Evolutionary conservation across 2,113 vertebrate species (phyloP).

Genomic region (Eclectus roratus): DNA sequence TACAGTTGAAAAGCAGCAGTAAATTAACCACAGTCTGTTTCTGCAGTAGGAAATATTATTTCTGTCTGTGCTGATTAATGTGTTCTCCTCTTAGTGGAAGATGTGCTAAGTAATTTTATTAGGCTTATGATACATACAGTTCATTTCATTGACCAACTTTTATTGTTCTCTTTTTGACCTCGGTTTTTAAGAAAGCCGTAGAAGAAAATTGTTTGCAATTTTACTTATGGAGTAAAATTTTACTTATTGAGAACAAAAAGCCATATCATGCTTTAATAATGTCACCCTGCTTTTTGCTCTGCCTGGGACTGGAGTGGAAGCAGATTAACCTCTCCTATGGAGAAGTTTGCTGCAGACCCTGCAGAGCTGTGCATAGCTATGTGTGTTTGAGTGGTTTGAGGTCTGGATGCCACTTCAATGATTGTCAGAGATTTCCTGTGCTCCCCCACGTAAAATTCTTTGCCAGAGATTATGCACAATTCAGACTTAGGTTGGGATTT

Average conservation of each 20-base stretch:
- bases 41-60: neutral
- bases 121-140: neutral
- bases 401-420: neutral
- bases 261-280: neutral
- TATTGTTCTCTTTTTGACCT: neutral
- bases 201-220: neutral
- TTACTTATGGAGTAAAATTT: neutral
- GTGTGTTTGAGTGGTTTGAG: accelerated
- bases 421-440: neutral
- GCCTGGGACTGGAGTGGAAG: neutral
- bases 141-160: neutral
- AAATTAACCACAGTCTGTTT: neutral
- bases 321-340: neutral
- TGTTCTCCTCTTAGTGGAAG: neutral
- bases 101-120: neutral
- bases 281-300: neutral
- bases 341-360: neutral
- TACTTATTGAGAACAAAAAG: neutral
- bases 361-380: neutral
- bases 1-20: neutral
- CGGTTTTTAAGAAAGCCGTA: accelerated
- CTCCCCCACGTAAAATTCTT: neutral
- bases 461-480: neutral
- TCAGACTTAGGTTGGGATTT: neutral
- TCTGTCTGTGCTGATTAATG: neutral